Evolutionary conservation across 1,140 invertebrate genomes (phyloP).

Genomic region (Panagrolaimus sp.): DNA sequence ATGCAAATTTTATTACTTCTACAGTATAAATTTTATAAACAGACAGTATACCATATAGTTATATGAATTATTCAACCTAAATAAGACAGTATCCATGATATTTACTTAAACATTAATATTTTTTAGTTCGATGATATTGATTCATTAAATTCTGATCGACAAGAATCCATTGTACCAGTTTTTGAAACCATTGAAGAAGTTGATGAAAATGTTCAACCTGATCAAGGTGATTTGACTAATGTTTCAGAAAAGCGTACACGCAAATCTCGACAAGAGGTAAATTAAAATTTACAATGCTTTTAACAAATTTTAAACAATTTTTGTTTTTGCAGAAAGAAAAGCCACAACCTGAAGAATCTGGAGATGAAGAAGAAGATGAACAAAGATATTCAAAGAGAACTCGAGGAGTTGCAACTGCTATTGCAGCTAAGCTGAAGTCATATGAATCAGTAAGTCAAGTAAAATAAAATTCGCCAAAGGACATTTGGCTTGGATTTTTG

Average conservation of each 20-base stretch:
- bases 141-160: no score
- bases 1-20: no score
- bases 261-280: neutral
- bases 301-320: neutral
- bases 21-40: no score
- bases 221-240: neutral
- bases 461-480: no score
- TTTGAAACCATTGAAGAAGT: slow-evolving; percentile 35
- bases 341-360: slow-evolving; percentile 26
- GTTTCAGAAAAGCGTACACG: neutral
- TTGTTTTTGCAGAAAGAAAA: neutral
- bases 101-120: no score
- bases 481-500: no score
- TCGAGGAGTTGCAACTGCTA: slow-evolving; percentile 18
- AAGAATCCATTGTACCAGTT: neutral
- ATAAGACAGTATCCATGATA: no score
- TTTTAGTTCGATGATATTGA: no score
- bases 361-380: slow-evolving; percentile 43
- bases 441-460: slow-evolving; percentile 11
- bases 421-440: neutral
- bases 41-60: no score
- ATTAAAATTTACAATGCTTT: neutral
- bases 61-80: no score
- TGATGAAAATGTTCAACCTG: slow-evolving; percentile 18
- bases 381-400: slow-evolving; percentile 45